Evolutionary conservation across 2,797 vertebrate genomes (phyloP).

Genomic region (Bucorvus abyssinicus): DNA sequence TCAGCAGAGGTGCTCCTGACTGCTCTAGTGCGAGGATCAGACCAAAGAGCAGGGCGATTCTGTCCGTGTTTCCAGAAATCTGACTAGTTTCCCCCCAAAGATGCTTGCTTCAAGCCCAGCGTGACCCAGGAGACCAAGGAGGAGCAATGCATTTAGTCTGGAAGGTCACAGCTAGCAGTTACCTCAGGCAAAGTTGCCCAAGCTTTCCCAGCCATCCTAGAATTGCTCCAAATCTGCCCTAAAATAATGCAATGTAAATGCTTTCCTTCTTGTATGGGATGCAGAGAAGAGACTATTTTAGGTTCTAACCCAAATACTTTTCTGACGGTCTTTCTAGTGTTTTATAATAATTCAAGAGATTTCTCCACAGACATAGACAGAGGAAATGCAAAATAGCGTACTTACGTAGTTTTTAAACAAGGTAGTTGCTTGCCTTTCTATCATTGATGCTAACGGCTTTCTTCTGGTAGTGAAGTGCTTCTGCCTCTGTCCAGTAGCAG

Average conservation of each 20-base stretch:
- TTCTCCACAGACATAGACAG: neutral
- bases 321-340: neutral
- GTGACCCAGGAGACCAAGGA: neutral
- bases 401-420: slow-evolving; percentile 37
- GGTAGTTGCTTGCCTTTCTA: fast-evolving
- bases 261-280: neutral
- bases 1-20: neutral
- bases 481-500: neutral
- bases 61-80: neutral
- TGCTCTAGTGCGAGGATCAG: neutral
- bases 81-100: neutral
- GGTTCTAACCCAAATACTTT: neutral
- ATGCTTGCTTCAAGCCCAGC: neutral
- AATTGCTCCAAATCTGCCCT: neutral
- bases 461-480: neutral
- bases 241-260: neutral
- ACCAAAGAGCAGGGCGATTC: neutral
- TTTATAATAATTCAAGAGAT: neutral
- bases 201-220: neutral
- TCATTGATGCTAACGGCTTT: fast-evolving
- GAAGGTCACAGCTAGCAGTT: neutral
- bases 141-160: neutral
- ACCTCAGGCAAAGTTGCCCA: neutral
- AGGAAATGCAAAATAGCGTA: neutral
- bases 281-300: neutral